Base-by-base conservation (phyloP, 2,888 invertebrate genomes). In the Ophraella communa region DNA sequence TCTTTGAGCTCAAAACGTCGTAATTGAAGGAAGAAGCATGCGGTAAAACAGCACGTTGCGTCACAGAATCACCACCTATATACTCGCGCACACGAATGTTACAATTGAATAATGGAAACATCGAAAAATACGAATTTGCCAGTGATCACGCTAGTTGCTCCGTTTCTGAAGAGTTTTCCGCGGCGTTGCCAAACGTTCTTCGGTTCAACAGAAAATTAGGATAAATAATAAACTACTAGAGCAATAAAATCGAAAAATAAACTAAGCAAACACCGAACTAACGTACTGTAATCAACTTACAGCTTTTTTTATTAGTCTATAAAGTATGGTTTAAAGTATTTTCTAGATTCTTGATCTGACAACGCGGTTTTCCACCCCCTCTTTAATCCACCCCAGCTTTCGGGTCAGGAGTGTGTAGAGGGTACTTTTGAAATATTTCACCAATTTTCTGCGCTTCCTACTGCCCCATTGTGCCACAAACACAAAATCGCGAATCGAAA, bases 381-480 rank as follows among this genome's bases (percentile, higher is more conserved):
- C 57, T 60, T 30, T 65, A 65, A 65, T 62, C 65, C 62, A 62
- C 65, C 65, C 62, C 33, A n/a, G 27, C 45, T 24, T 8, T 14
- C 4, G 18, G 45, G 17, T 14, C 45, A 27, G 65, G 61, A 58
- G 24, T 64, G 57, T 63, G 8, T 14, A 27, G 42, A 62, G 66
- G 68, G 66, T 57, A 54, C 51, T 62, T 59, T 62, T 60, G 65
- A 51, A 39, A 65, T 53, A 62, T 65, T 65, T 54, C 52, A 53
- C 57, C 39, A 53, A 65, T 65, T 57, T 61, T 49, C 45, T 49
- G 49, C 67, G 70, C 73, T 74, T 71, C 71, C 74, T 69, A 76
- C 70, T 77, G 76, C 74, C 77, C 78, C 69, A 77, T 74, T 77
- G 76, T 76, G 70, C 74, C 67, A 73, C 55, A 72, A 70, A 66